Evolutionary conservation across 2,888 invertebrate genomes (phyloP), one percentile per base, ranked within the genome.

Genomic region (Auanema freiburgensis): DNA sequence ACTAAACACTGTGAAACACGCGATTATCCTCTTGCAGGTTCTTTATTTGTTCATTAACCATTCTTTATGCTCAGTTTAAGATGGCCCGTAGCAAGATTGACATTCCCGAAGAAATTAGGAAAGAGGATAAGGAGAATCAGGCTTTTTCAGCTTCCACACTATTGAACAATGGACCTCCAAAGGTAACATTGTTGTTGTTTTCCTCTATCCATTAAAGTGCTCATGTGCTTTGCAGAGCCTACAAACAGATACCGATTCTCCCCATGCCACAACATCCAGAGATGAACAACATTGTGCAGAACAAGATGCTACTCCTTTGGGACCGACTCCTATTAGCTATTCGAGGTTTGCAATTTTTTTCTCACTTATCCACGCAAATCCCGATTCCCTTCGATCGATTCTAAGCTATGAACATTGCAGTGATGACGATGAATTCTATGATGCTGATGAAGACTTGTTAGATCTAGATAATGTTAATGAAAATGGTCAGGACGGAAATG

Each of bases 1-100:
- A 90, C 88, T 97, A 85, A 95, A 97, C 87, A 91, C 94, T 81
- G 92, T 97, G 76, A 97, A 97, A 87, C 96, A 97, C 88, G 92
- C 95, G 82, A 97, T 97, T 87, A 94, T 97, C 74, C 90, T 71
- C 43, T 64, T 73, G 6, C 67, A 71, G 67, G 70, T 73, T 6
- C n/a, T 16, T 33, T 33, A 55, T n/a, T 55, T 41, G 16, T 33
- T 57, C n/a, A 2, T 18, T 18, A 12, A 4, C 5, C 14, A 42
- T 25, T 46, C 23, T 24, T 12, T 33, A 24, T 3, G 72, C 90
- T 94, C 83, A 25, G 40, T 63, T 69, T 14, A 60, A 73, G 66
- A 71, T 71, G 73, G 68, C 73, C 16, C 58, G 64, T n/a, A 71
- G 62, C 57, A 64, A 63, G 42, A 54, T 71, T 21, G 64, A 64